Conservation (phyloP, 2,888 invertebrate genomes). For the Mythimna vitellina region DNA sequence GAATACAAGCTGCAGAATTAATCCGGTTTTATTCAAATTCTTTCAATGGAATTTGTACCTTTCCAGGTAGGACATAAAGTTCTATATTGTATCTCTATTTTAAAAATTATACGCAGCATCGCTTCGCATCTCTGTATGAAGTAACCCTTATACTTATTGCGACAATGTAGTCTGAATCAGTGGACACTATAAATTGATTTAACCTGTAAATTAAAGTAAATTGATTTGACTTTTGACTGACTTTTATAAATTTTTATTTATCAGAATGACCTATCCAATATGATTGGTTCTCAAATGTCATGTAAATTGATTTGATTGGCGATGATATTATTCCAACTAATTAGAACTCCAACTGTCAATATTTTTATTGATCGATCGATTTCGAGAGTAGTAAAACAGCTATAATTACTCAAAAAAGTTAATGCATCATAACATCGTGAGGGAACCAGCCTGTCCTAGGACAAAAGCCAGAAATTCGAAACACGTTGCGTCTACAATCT, state of each 20-base stretch:
- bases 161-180: slow-evolving; percentile 3
- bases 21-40: no score
- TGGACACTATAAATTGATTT: slow-evolving; percentile 21
- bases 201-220: slow-evolving; percentile 35
- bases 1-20: no score
- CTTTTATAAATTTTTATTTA: slow-evolving; percentile 14
- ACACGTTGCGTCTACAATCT: no score
- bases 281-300: slow-evolving; percentile 24
- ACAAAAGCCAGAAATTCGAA: no score
- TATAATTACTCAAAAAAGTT: no score
- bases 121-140: not conserved
- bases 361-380: no score
- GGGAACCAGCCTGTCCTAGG: no score
- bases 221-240: slow-evolving; percentile 30
- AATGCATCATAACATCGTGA: no score
- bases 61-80: not conserved
- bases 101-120: not conserved
- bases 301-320: slow-evolving; percentile 17
- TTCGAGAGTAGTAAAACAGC: no score
- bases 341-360: not conserved
- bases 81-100: not conserved
- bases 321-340: not conserved
- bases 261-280: slow-evolving; percentile 31
- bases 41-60: no score
- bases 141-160: not conserved